phyloP scores from a whole-genome alignment of 2,888 invertebrate genomes.

The Panorpa germanica region DNA sequence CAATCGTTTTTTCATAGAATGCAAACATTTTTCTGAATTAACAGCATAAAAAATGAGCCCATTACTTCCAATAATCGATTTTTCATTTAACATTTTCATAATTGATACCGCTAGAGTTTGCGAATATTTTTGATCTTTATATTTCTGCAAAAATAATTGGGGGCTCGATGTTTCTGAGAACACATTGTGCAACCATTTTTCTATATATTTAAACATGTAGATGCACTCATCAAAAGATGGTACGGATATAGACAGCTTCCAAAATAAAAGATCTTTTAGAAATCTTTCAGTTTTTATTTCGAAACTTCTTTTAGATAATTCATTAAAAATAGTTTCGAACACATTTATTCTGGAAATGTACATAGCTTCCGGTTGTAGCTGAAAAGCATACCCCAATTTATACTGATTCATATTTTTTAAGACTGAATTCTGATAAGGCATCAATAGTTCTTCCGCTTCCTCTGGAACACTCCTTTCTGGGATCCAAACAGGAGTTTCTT shows the following conservation, averaged over 20 bases:
- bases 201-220: constrained; percentile 18
- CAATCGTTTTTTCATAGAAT: constrained; percentile 16
- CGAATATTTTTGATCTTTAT: too few species aligned
- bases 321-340: too few species aligned
- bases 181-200: constrained; percentile 13
- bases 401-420: constrained; percentile 29
- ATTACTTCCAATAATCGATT: too few species aligned
- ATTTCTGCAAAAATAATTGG: constrained; percentile 7
- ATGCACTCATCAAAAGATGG: not conserved
- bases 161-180: constrained; percentile 1
- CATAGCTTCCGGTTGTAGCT: constrained; percentile 12
- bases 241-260: too few species aligned
- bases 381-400: constrained; percentile 19
- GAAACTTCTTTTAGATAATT: too few species aligned
- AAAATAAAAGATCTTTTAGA: constrained; percentile 15
- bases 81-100: too few species aligned
- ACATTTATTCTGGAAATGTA: constrained; percentile 15
- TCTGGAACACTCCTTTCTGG: constrained; percentile 22
- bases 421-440: constrained; percentile 24
- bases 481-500: constrained; percentile 33
- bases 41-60: constrained; percentile 19
- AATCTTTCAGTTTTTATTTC: constrained; percentile 14
- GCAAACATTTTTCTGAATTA: constrained; percentile 14
- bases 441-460: constrained; percentile 25
- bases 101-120: too few species aligned